Evolutionary conservation across 1,140 invertebrate genomes (phyloP), one percentile per base, ranked within the genome.

Genomic region (Colletes gigas): DNA sequence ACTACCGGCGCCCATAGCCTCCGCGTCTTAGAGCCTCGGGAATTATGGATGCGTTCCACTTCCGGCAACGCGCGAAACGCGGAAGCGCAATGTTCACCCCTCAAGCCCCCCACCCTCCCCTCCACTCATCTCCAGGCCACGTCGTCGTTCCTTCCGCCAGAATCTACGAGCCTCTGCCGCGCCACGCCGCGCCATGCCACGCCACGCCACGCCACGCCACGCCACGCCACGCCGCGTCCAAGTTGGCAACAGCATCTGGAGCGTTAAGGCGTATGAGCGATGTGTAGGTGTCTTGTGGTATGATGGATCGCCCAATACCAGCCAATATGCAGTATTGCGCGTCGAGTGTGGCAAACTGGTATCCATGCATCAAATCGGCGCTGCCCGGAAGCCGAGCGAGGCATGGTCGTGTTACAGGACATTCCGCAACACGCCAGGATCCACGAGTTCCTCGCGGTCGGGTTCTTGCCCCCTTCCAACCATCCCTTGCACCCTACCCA

Each of bases 261-360:
- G 84, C 88, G 88, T 90, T 91, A 90, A 89, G 87, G 87, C 83
- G 89, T 87, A 92, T 91, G 89, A 92, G 88, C 88, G 87, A 92
- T 91, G 91, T 87, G 79, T 81, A 79, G 85, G 82, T 89, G 88
- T 91, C 89, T 91, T 89, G 89, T 80, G 80, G 82, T 76, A 84
- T 91, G 91, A 92, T 92, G 83, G 90, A 92, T 92, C 86, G 90
- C 87, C 88, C 89, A 89, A 92, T 92, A 90, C 83, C 84, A 88
- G 87, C 89, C 91, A 91, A 92, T 91, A 91, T 90, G 90, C 90
- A 89, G 83, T 88, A 86, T 84, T 89, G 89, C 84, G 70, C 76
- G 86, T 84, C 86, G 87, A 90, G 90, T 81, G 70, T 86, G 88
- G 90, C 85, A 90, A 91, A 91, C 88, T 89, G 86, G 88, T 88